Evolutionary conservation across 2,888 invertebrate genomes (phyloP).

Genomic region (Hydroisotoma schaefferi): DNA sequence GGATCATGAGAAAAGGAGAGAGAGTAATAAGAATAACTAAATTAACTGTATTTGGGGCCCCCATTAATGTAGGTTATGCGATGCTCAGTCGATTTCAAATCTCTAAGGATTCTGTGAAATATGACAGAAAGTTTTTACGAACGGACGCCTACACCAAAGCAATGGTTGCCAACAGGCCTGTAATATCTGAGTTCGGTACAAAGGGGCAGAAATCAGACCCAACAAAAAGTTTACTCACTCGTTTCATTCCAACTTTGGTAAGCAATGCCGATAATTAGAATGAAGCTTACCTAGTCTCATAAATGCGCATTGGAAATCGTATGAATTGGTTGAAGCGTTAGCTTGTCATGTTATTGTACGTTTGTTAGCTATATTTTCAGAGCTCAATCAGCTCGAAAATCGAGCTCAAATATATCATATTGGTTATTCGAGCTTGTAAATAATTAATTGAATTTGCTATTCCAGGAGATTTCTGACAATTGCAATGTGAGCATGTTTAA

Average conservation of each 20-base stretch:
- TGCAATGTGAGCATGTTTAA: constrained; percentile 53
- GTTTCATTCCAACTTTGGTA: constrained; percentile 50
- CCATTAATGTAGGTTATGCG: constrained; percentile 25
- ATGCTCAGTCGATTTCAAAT: constrained; percentile 33
- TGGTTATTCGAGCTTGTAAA: background rate
- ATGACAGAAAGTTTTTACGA: constrained; percentile 51
- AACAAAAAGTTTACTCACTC: constrained; percentile 54
- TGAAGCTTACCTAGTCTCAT: too few species aligned
- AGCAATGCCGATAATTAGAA: constrained; percentile 22
- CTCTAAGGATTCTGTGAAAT: constrained; percentile 18
- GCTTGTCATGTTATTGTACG: too few species aligned
- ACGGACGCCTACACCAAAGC: constrained; percentile 55
- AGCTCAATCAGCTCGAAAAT: too few species aligned
- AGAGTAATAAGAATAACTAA: background rate
- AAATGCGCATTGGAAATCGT: too few species aligned
- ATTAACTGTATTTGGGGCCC: background rate
- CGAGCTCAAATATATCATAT: too few species aligned
- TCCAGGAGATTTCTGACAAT: constrained; percentile 56
- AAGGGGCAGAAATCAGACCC: constrained; percentile 53
- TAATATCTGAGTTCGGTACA: constrained; percentile 56
- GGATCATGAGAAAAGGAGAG: too few species aligned
- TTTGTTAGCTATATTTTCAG: too few species aligned
- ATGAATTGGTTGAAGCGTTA: too few species aligned
- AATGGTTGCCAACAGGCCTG: constrained; percentile 52
- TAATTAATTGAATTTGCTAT: constrained; percentile 30